Evolutionary conservation across 2,888 invertebrate species (phyloP).

Genomic region (Panorpa germanica): DNA sequence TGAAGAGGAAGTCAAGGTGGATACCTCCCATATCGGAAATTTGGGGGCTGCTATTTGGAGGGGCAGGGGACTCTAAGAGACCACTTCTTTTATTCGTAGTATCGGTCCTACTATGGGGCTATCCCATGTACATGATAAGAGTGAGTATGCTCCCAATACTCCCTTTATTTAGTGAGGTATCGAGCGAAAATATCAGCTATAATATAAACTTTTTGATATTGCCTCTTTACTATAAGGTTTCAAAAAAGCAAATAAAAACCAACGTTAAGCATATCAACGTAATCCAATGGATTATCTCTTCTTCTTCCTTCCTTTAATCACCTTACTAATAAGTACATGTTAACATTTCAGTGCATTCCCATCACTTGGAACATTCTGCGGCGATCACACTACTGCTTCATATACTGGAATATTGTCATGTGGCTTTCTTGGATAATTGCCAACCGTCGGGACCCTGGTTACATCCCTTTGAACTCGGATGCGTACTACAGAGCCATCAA

Average conservation of each 20-base stretch:
- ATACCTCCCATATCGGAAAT: conserved; percentile 75
- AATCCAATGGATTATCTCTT: no score
- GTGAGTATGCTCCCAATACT: no score
- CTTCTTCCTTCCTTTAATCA: no score
- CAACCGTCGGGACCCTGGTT: conserved; percentile 77
- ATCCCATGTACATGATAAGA: conserved; percentile 82
- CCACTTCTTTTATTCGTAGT: conserved; percentile 71
- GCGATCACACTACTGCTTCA: conserved; percentile 75
- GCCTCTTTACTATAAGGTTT: no score
- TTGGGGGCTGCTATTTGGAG: conserved; percentile 78
- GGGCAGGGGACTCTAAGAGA: conserved; percentile 79
- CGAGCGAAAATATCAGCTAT: no score
- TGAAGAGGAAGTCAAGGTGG: conserved; percentile 67
- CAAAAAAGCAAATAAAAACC: no score
- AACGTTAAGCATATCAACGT: no score
- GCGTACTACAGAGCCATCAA: conserved; percentile 80
- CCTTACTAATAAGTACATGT: no score
- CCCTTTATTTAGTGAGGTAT: no score
- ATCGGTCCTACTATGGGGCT: conserved; percentile 77
- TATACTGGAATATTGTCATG: conserved; percentile 82
- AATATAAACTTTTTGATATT: no score
- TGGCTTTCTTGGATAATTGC: conserved; percentile 86
- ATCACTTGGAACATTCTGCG: conserved; percentile 77
- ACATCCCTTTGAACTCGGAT: conserved; percentile 74
- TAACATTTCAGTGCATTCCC: conserved; percentile 56